Evolutionary conservation across 2,113 vertebrate species (phyloP).

Genomic region (Aegotheles bennettii): DNA sequence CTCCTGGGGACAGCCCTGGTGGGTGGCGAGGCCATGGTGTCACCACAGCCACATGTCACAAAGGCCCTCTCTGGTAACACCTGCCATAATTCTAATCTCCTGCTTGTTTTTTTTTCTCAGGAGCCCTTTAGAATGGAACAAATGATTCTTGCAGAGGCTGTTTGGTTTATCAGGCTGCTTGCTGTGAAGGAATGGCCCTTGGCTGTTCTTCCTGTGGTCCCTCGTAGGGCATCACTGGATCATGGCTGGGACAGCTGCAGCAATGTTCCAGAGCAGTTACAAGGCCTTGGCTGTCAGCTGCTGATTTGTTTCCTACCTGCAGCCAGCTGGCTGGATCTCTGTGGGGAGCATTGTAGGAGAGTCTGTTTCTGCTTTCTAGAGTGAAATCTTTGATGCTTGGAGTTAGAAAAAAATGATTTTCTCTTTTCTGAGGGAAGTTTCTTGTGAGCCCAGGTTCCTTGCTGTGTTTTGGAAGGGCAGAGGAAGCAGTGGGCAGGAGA

Average conservation of each 20-base stretch:
- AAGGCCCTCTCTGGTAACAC: neutral
- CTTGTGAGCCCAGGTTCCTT: neutral
- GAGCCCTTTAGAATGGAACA: neutral
- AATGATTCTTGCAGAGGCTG: neutral
- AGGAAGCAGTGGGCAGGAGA: neutral
- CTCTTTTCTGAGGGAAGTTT: neutral
- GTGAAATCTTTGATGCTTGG: neutral
- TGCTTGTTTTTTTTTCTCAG: neutral
- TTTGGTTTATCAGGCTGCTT: neutral
- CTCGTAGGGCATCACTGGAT: accelerated
- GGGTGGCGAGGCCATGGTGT: neutral
- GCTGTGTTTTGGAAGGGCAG: neutral
- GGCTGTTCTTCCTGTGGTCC: neutral
- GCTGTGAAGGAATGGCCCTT: neutral
- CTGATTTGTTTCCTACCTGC: neutral
- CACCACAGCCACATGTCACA: accelerated
- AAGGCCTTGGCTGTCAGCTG: neutral
- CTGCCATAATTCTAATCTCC: neutral
- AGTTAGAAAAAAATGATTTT: neutral
- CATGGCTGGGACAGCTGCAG: neutral
- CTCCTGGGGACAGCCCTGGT: accelerated
- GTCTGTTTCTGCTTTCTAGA: neutral
- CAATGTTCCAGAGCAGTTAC: neutral
- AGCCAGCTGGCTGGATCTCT: neutral
- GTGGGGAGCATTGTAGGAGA: neutral